Base-by-base conservation (phyloP, 2,113 vertebrate species). In the Gambusia affinis region DNA sequence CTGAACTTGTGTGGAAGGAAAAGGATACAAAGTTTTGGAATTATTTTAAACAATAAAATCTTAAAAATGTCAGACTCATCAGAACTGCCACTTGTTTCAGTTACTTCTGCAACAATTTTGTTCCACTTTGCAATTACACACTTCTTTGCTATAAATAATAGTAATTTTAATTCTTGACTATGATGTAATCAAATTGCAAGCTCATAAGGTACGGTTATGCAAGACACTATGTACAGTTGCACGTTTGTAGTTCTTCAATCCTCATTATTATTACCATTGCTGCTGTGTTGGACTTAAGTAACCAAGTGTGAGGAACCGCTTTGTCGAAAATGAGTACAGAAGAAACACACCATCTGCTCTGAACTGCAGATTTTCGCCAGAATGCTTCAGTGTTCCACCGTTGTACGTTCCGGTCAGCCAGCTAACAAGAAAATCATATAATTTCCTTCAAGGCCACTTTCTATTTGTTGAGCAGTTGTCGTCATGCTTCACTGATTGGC, bases 361-460 rank as follows among this genome's bases (percentile, higher is more conserved):
- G 35, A 60, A 17, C 57, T 62, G 22, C 42, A 74, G n/a, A 70
- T 28, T 24, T 64, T 0, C 51, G 24, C 24, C 19, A 54, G 8
- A 57, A n/a, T 24, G 22, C 7, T 17, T 11, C 24, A 47, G 51
- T 57, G 51, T n/a, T 57, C 22, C 44, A 24, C 22, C 57, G 37
- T 33, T 61, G 67, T 47, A 29, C 42, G 6, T 57, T 28, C 27
- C 27, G 22, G 35, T 29, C 22, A 67, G 29, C 28, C 12, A 57
- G 66, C n/a, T 42, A 29, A 27, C 57, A 29, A 60, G 62, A 60
- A 6, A 10, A 57, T 60, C 5, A 68, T 44, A 61, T 24, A 42
- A 63, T 75, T 80, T 70, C 39, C 47, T 22, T 60, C 1, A 68
- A 75, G 39, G 65, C 11, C 67, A 35, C 19, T n/a, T 68, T 68